phyloP scores from a whole-genome alignment of 2,113 vertebrate species.

The Daphoenositta chrysoptera region DNA sequence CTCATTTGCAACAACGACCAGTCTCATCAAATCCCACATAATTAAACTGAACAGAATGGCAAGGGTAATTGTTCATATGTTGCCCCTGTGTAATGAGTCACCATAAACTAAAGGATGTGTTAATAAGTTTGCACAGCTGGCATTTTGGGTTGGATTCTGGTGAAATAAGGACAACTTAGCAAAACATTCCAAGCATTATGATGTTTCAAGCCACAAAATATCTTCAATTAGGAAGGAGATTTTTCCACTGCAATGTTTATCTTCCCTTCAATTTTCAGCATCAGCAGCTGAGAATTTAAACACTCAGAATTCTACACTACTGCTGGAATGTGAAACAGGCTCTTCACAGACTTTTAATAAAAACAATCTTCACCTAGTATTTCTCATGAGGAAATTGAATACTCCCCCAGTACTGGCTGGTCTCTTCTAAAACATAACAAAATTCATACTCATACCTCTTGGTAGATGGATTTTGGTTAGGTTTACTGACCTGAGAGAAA shows the following conservation, averaged over 20 bases:
- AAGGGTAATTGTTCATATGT: neutral
- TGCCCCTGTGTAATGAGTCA: slow-evolving; percentile 42
- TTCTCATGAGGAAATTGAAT: neutral
- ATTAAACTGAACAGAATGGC: slow-evolving; percentile 33
- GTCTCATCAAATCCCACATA: slow-evolving; percentile 3
- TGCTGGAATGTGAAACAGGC: neutral
- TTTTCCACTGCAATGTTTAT: neutral
- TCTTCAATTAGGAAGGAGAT: neutral
- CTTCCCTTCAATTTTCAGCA: neutral
- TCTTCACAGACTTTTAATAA: neutral
- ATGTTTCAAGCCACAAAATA: neutral
- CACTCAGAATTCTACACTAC: neutral
- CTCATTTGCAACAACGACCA: neutral
- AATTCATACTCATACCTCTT: neutral
- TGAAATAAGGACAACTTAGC: neutral
- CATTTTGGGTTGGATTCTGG: neutral
- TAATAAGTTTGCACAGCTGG: slow-evolving; percentile 49
- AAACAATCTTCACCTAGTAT: neutral
- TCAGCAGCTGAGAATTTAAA: neutral
- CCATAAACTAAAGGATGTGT: slow-evolving; percentile 4
- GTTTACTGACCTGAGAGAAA: neutral
- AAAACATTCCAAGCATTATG: neutral
- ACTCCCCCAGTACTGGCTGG: neutral
- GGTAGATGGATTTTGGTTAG: neutral
- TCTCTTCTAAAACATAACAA: neutral